phyloP scores from a whole-genome alignment of 2,888 invertebrate genomes.

The Drosophila sordidula region DNA sequence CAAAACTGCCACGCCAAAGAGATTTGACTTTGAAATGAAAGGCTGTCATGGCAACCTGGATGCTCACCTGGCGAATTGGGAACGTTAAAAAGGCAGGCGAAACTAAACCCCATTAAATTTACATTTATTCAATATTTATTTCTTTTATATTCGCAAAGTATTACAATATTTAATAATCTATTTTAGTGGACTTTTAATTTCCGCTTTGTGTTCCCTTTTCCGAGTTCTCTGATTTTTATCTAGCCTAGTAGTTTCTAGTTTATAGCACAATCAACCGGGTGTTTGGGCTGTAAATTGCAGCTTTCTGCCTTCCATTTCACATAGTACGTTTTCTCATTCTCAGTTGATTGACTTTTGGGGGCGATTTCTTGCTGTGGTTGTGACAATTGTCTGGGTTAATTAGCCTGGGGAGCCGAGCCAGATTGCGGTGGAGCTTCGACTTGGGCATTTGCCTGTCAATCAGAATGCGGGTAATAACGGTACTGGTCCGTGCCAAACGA shows the following conservation, averaged over 20 bases:
- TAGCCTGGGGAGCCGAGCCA: constrained; percentile 22
- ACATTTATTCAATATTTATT: too few species aligned
- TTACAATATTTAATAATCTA: too few species aligned
- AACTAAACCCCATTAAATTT: too few species aligned
- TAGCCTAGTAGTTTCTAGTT: not conserved
- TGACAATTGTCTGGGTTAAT: constrained; percentile 54
- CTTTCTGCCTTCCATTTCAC: not conserved
- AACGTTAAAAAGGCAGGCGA: not conserved
- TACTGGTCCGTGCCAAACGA: constrained; percentile 13
- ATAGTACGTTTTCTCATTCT: constrained; percentile 9
- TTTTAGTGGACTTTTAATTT: too few species aligned
- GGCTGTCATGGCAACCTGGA: constrained; percentile 14
- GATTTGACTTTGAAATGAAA: constrained; percentile 54
- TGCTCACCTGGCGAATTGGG: constrained; percentile 7
- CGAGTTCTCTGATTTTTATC: too few species aligned
- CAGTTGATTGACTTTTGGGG: constrained; percentile 29
- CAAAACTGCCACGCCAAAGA: constrained; percentile 51
- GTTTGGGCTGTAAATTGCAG: not conserved
- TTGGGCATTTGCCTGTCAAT: constrained; percentile 47
- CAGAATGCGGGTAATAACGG: constrained; percentile 7
- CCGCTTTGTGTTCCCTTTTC: too few species aligned
- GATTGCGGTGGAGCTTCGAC: constrained; percentile 8
- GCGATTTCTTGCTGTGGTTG: constrained; percentile 11
- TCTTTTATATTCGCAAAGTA: too few species aligned
- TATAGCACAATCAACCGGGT: not conserved